Conservation (phyloP, 2,113 vertebrate species). For the Oplegnathus fasciatus region DNA sequence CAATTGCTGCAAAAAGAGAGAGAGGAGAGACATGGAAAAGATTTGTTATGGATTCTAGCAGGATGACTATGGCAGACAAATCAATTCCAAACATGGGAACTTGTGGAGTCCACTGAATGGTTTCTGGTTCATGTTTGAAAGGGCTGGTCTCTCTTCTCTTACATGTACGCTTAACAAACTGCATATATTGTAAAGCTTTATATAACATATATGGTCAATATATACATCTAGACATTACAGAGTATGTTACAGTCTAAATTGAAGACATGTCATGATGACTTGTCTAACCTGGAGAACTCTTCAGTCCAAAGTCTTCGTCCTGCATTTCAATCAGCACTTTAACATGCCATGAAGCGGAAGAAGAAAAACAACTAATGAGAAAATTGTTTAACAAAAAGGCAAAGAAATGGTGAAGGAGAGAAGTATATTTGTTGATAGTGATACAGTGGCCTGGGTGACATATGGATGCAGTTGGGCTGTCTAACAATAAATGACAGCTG, state of each 20-base stretch:
- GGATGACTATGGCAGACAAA: conserved; percentile 72
- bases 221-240: conserved; percentile 38
- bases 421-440: conserved; percentile 56
- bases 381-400: conserved; percentile 63
- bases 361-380: conserved; percentile 80
- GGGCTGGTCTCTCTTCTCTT: conserved; percentile 56
- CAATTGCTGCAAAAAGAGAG: conserved; percentile 87
- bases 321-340: conserved; percentile 88
- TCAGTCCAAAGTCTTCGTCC: conserved; percentile 84
- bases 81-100: conserved; percentile 69
- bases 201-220: neutral
- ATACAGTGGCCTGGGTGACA: conserved; percentile 62
- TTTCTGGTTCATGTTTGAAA: conserved; percentile 68
- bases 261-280: conserved; percentile 67
- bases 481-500: conserved; percentile 27
- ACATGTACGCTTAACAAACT: conserved; percentile 30
- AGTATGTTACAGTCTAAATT: conserved; percentile 40
- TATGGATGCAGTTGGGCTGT: conserved; percentile 53
- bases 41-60: conserved; percentile 79
- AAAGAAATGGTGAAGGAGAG: conserved; percentile 62
- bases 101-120: conserved; percentile 55
- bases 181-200: neutral
- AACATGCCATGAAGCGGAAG: conserved; percentile 80
- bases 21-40: conserved; percentile 82
- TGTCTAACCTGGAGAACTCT: conserved; percentile 86